A percentile compares a stretch with the other conserved stretches of the same genome.
These are phyloP conservation scores for Zosterops pallidus DNA, from an alignment of 2,113 vertebrate species.

Conservation along the genomic window DNA sequence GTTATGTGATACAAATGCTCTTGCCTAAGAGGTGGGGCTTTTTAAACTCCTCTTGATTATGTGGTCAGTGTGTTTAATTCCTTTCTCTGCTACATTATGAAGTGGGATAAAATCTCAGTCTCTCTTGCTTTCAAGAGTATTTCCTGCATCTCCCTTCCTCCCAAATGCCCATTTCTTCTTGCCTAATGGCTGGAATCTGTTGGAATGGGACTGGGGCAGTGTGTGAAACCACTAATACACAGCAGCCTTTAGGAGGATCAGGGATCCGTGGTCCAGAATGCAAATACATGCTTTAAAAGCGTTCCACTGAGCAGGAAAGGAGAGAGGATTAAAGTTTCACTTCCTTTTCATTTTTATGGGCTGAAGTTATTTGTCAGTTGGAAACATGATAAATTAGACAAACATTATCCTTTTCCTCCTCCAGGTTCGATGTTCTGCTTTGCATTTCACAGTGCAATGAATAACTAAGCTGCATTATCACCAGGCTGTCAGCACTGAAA, in stretches of 20 bases:
- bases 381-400: conserved; percentile 61
- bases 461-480: conserved; percentile 57
- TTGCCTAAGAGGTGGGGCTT: neutral
- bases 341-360: conserved; percentile 48
- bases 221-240: conserved; percentile 37
- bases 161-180: conserved; percentile 16
- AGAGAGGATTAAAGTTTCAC: conserved; percentile 44
- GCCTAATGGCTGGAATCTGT: conserved; percentile 9
- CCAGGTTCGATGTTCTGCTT: conserved; percentile 51
- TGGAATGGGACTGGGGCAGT: neutral
- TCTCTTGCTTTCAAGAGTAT: conserved; percentile 41
- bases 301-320: conserved; percentile 32
- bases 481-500: conserved; percentile 36
- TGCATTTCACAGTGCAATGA: conserved; percentile 33
- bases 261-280: conserved; percentile 33
- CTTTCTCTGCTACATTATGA: conserved; percentile 40
- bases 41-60: conserved; percentile 17
- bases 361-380: conserved; percentile 55
- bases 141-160: conserved; percentile 7
- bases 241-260: conserved; percentile 28
- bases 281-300: conserved; percentile 26
- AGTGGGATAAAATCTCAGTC: conserved; percentile 41
- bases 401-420: conserved; percentile 62
- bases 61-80: conserved; percentile 49
- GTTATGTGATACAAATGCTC: conserved; percentile 47